Percentiles rank a stretch among this genome's conserved stretches.
Conservation (phyloP, 53 echinoderm and acorn worm species). For the Paracentrotus lividus region DNA sequence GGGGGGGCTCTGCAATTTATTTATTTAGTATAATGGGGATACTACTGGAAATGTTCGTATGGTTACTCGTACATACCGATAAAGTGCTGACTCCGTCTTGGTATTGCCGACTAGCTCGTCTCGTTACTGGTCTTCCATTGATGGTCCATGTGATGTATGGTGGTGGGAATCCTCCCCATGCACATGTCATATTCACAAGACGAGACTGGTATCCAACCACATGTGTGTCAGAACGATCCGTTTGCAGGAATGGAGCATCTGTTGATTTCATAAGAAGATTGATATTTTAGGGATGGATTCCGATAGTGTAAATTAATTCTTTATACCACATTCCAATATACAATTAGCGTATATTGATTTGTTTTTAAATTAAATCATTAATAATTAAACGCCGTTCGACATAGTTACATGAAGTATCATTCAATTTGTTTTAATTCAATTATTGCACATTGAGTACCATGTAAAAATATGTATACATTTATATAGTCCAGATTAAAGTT, state of each 20-base stretch:
- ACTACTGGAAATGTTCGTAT: neutral
- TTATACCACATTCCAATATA: no score
- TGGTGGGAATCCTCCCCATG: conserved; percentile 61
- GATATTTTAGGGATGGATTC: no score
- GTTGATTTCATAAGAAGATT: neutral
- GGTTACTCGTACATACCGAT: conserved; percentile 41
- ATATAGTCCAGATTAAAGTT: no score
- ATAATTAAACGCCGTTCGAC: no score
- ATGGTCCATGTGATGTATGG: conserved; percentile 66
- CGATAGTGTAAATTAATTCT: neutral
- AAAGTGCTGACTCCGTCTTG: conserved; percentile 62
- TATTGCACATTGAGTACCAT: no score
- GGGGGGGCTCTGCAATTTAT: no score
- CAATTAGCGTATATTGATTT: no score
- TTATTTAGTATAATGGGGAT: no score
- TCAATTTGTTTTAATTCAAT: no score
- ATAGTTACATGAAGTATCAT: no score
- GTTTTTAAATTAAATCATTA: no score
- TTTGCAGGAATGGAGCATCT: conserved; percentile 59
- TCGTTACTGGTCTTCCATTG: conserved; percentile 58
- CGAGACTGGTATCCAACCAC: conserved; percentile 54
- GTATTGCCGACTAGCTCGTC: conserved; percentile 57
- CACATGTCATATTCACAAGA: conserved; percentile 61
- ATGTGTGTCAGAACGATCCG: conserved; percentile 43
- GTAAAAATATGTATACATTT: no score